Evolutionary conservation across 2,888 invertebrate species (phyloP).

Genomic region (Pyrochroa serraticornis): DNA sequence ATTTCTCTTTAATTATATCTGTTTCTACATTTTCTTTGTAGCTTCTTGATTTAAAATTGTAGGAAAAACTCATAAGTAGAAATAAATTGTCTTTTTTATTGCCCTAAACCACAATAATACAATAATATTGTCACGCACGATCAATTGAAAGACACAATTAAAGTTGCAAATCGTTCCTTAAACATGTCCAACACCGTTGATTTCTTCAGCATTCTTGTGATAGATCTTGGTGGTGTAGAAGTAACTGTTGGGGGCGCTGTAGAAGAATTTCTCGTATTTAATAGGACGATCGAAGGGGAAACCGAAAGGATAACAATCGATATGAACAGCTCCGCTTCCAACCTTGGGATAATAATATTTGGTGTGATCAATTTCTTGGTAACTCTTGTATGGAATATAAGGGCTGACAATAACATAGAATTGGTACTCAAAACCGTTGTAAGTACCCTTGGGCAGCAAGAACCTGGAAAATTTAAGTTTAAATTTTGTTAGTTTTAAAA

Average conservation of each 20-base stretch:
- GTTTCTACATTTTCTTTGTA: too few species aligned
- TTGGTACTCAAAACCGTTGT: slow-evolving; percentile 66
- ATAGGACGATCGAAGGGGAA: slow-evolving; percentile 77
- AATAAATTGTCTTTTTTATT: too few species aligned
- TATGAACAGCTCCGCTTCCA: slow-evolving; percentile 14
- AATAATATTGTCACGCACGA: neutral
- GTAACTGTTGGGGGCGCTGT: slow-evolving; percentile 70
- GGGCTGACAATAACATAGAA: slow-evolving; percentile 60
- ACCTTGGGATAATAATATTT: slow-evolving; percentile 26
- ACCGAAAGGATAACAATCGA: slow-evolving; percentile 71
- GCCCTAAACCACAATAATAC: neutral
- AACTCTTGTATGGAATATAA: slow-evolving; percentile 50
- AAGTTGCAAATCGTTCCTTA: slow-evolving; percentile 7
- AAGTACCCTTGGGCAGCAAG: slow-evolving; percentile 72
- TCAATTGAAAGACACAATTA: slow-evolving; percentile 5
- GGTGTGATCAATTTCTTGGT: slow-evolving; percentile 27
- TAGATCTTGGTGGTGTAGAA: slow-evolving; percentile 64
- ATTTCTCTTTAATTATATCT: too few species aligned
- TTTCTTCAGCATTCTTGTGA: slow-evolving; percentile 49
- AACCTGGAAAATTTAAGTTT: slow-evolving; percentile 51
- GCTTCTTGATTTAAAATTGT: too few species aligned
- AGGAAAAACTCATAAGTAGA: too few species aligned
- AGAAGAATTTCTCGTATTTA: slow-evolving; percentile 63
- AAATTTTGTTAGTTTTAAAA: neutral
- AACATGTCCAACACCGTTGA: slow-evolving; percentile 28